These are phyloP conservation scores for Eutolmus rufibarbis DNA, from an alignment of 2,888 invertebrate species.

Conservation along the genomic window DNA sequence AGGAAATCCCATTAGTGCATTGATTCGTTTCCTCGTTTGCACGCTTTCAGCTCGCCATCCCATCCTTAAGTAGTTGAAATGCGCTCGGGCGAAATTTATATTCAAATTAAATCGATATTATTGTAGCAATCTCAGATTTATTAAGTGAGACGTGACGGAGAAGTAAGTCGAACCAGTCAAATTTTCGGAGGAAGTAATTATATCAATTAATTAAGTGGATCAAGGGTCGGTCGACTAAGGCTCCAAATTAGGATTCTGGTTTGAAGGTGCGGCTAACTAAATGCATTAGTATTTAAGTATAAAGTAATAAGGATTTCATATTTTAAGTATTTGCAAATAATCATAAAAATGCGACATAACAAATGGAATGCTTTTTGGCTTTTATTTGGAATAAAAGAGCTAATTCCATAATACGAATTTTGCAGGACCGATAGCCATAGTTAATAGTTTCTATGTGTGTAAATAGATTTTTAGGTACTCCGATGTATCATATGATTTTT, in stretches of 20 bases:
- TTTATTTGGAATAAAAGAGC: too few species aligned
- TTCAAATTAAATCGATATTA: slow-evolving; percentile 29
- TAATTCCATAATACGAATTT: too few species aligned
- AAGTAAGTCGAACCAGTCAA: background rate
- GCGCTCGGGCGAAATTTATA: slow-evolving; percentile 6
- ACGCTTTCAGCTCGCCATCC: background rate
- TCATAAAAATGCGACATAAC: too few species aligned
- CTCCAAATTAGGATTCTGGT: background rate
- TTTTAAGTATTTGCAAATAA: background rate
- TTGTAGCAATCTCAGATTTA: slow-evolving; percentile 1
- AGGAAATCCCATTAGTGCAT: slow-evolving; percentile 23
- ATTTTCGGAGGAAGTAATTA: background rate
- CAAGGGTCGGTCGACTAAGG: too few species aligned
- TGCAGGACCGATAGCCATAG: too few species aligned
- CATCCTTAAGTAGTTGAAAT: background rate
- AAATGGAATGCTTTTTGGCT: too few species aligned
- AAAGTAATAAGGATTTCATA: background rate
- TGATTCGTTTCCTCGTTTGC: background rate
- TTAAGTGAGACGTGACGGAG: background rate
- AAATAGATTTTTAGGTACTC: too few species aligned
- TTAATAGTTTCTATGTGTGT: too few species aligned
- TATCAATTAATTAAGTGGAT: background rate
- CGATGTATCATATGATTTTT: too few species aligned
- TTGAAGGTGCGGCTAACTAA: background rate
- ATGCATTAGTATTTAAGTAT: background rate